Percentiles rank a stretch among this genome's conserved stretches.
Conservation (phyloP, 2,113 vertebrate species). For the Pollachius pollachius region DNA sequence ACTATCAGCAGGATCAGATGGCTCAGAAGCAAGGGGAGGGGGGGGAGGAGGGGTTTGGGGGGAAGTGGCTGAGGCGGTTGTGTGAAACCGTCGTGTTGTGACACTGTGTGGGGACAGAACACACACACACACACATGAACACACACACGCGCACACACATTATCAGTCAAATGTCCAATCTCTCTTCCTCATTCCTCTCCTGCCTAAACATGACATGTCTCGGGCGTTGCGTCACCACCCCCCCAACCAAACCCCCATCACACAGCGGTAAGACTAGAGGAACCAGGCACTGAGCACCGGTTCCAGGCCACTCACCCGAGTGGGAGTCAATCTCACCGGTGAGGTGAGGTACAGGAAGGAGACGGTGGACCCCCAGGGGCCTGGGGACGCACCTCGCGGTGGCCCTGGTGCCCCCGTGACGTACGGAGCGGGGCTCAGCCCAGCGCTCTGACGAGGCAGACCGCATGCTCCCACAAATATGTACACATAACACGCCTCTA, state of each 20-base stretch:
- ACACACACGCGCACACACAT: neutral
- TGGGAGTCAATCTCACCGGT: too few species aligned
- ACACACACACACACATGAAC: neutral
- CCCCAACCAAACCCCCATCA: too few species aligned
- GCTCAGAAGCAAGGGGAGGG: constrained; percentile 52
- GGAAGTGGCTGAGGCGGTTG: constrained; percentile 27
- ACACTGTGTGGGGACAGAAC: neutral
- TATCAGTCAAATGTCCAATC: neutral
- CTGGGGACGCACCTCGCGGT: neutral
- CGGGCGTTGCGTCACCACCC: too few species aligned
- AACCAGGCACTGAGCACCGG: neutral
- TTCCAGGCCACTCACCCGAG: neutral
- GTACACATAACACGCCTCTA: neutral
- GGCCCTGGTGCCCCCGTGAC: too few species aligned
- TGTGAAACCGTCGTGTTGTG: neutral
- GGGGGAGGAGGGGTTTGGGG: constrained; percentile 2
- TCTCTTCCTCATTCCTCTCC: neutral
- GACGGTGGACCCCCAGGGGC: too few species aligned
- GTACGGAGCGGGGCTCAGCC: too few species aligned
- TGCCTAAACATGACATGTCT: too few species aligned
- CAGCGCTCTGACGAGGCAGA: neutral
- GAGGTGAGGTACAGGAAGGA: too few species aligned
- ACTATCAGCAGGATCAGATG: constrained; percentile 64
- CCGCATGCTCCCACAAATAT: neutral
- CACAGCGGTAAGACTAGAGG: neutral